phyloP scores from a whole-genome alignment of 35 echinoderm and acorn worm genomes.

The Apostichopus parvimensis region DNA sequence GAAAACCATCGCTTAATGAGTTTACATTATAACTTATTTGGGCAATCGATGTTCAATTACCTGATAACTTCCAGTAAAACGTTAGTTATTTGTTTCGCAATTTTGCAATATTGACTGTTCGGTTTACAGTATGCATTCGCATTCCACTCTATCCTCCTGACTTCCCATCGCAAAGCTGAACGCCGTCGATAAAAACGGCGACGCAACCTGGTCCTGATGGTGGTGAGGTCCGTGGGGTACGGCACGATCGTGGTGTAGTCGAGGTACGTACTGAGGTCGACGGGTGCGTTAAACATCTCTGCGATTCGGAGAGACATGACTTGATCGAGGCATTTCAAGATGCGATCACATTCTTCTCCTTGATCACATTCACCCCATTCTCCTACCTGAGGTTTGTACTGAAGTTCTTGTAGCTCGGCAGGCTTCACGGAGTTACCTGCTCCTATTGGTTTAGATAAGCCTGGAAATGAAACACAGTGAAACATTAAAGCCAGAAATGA shows the following conservation, averaged over 20 bases:
- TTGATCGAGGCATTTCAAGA: constrained; percentile 69
- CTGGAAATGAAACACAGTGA: constrained; percentile 34
- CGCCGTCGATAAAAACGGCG: constrained; percentile 73
- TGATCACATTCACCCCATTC: constrained; percentile 74
- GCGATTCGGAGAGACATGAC: constrained; percentile 66
- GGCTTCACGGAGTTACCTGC: constrained; percentile 68
- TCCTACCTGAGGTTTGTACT: constrained; percentile 58
- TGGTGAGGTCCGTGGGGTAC: constrained; percentile 81
- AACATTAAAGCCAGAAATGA: not conserved
- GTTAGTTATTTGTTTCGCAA: constrained; percentile 68
- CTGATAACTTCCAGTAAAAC: constrained; percentile 73
- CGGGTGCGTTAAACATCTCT: constrained; percentile 62
- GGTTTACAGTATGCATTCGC: constrained; percentile 66
- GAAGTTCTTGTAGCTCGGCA: constrained; percentile 45
- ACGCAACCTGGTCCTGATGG: constrained; percentile 70
- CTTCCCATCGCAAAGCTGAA: constrained; percentile 81
- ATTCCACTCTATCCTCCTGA: constrained; percentile 75
- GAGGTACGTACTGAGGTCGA: constrained; percentile 68
- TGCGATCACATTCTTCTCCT: constrained; percentile 72
- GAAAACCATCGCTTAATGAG: too few species aligned
- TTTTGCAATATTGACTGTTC: constrained; percentile 74
- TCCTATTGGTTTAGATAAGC: constrained; percentile 72
- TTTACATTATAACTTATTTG: too few species aligned
- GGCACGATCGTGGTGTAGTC: constrained; percentile 57
- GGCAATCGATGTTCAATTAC: constrained; percentile 21